Evolutionary conservation across 2,113 vertebrate genomes (phyloP).

Genomic region (Redunca redunca): DNA sequence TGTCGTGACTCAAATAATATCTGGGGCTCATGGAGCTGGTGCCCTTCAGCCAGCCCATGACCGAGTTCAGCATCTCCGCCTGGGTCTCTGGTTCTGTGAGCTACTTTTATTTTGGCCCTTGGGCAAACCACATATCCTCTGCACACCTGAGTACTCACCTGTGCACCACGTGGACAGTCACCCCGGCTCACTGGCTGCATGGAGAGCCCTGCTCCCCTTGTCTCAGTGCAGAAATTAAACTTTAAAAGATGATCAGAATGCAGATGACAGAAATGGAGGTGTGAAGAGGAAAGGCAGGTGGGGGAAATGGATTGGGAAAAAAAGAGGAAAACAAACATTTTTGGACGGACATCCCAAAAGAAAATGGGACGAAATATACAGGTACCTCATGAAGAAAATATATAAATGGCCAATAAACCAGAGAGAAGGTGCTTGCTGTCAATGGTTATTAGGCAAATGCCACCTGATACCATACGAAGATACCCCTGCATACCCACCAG

Average conservation of each 20-base stretch:
- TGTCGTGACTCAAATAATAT: not conserved
- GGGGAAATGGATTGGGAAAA: not conserved
- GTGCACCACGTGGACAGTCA: accelerated
- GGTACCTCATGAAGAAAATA: not conserved
- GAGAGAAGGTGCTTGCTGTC: not conserved
- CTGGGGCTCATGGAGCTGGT: not conserved
- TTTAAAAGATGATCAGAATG: not conserved
- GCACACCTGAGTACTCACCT: not conserved
- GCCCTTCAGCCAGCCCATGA: not conserved
- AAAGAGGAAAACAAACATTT: not conserved
- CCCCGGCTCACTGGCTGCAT: accelerated
- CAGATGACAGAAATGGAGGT: not conserved
- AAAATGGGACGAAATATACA: not conserved
- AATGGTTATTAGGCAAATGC: not conserved
- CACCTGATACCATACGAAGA: not conserved
- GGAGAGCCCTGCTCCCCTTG: not conserved
- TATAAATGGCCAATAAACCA: not conserved
- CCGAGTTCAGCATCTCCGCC: not conserved
- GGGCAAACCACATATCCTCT: not conserved
- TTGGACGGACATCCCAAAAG: not conserved
- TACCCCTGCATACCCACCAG: too few species aligned
- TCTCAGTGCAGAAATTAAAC: not conserved
- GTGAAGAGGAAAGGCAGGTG: not conserved
- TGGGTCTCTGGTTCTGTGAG: not conserved
- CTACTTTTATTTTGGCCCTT: not conserved